Conservation (phyloP, 1,140 invertebrate genomes). For the Centruroides sculpturatus region DNA sequence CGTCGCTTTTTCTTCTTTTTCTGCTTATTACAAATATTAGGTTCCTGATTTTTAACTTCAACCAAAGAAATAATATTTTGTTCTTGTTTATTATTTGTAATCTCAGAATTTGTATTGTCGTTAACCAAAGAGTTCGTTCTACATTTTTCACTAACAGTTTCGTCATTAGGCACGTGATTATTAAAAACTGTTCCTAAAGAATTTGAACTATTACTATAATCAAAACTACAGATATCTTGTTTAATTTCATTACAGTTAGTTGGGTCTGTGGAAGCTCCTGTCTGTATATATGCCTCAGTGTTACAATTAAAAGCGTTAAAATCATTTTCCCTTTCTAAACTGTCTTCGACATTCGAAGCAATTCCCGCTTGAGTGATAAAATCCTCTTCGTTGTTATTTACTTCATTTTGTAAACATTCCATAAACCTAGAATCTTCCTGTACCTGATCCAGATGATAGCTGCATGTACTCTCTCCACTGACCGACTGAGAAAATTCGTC, state of each 20-base stretch:
- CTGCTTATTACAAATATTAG: background rate
- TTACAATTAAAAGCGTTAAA: background rate
- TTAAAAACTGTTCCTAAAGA: no score
- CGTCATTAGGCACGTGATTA: no score
- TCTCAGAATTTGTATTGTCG: no score
- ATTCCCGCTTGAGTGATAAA: background rate
- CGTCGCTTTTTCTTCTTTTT: background rate
- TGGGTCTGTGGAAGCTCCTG: background rate
- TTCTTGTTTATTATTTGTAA: no score
- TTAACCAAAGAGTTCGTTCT: no score
- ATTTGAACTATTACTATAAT: background rate
- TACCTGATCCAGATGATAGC: constrained; percentile 4
- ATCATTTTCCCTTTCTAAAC: background rate
- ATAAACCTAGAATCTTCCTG: constrained; percentile 13
- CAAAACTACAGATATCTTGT: background rate
- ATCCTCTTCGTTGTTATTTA: constrained; percentile 11
- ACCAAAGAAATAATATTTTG: no score
- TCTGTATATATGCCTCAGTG: background rate
- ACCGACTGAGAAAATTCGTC: constrained; percentile 14
- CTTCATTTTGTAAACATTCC: constrained; percentile 9
- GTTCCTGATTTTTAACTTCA: no score
- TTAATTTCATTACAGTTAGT: constrained; percentile 1
- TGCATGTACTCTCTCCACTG: constrained; percentile 10
- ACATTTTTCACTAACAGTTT: no score
- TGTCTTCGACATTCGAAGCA: background rate